Evolutionary conservation across 2,113 vertebrate species (phyloP), one percentile per base, ranked within the genome.

Genomic region (Nannobrachium achirus): DNA sequence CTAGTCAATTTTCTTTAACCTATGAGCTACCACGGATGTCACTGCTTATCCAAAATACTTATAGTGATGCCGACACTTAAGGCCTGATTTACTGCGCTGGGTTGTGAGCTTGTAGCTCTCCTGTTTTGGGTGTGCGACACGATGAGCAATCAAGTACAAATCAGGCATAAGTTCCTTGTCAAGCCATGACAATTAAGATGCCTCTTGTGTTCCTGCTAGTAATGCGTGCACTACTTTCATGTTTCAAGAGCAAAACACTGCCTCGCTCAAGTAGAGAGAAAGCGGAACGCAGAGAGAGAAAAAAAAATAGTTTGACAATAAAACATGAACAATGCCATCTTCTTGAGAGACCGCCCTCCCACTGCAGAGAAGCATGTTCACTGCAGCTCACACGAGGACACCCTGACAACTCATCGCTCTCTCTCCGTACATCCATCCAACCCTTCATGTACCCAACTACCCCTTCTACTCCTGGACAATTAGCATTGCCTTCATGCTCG

Each of bases 271-370:
- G 19, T 40, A 10, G 20, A 0, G 8, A 49, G 19, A 9, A 19
- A 53, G 8, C 8, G 18, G 19, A 18, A 53, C 8, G 2, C 7
- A 20, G 18, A 15, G 46, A 56, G 41, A 48, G 18, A 7, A 25
- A 64, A 76, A 85, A 78, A 57, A 13, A 56, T 0, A 69, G 65
- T 41, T 63, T 44, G 68, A 79, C 68, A 73, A 83, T 78, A 81
- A 88, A 89, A 89, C 82, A 86, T 86, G 83, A 85, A 86, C 80
- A 85, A 87, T 73, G 73, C 68, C 78, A 69, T 82, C 81, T 85
- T 76, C 71, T 77, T 66, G 49, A 86, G 67, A 84, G 75, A 63
- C 59, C 68, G 72, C 66, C 60, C 11, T 13, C 53, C 11, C 40
- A 0, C 72, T 66, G 76, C 71, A 71, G 20, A 61, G 18, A 68